Conservation (phyloP, 2,888 invertebrate species). For the Cartodere bifasciata region DNA sequence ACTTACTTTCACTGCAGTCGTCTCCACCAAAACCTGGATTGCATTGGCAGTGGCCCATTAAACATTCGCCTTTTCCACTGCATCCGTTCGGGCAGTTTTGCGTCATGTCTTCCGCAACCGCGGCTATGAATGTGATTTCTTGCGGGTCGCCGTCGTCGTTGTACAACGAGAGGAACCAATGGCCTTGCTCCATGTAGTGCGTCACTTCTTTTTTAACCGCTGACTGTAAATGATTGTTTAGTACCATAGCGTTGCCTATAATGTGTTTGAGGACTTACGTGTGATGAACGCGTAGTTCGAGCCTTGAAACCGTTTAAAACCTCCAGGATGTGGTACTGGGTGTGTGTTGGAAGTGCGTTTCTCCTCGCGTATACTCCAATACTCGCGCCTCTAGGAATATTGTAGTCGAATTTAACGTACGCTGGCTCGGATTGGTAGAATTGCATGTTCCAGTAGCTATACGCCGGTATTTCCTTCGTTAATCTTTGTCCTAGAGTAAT, state of each 20-base stretch:
- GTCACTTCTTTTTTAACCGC: conserved; percentile 85
- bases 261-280: too few species aligned
- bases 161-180: conserved; percentile 92
- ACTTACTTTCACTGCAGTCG: conserved; percentile 91
- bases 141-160: conserved; percentile 91
- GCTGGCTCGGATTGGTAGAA: conserved; percentile 90
- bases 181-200: conserved; percentile 90
- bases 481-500: conserved; percentile 77
- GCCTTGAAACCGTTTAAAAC: conserved; percentile 84
- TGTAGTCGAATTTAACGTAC: conserved; percentile 90
- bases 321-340: conserved; percentile 92
- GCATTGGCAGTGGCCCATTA: conserved; percentile 90
- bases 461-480: conserved; percentile 80
- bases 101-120: conserved; percentile 82
- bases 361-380: conserved; percentile 91
- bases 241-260: background rate
- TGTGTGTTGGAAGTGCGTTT: conserved; percentile 90
- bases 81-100: conserved; percentile 94
- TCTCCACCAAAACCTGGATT: conserved; percentile 93
- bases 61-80: conserved; percentile 92
- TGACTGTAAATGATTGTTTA: conserved; percentile 45
- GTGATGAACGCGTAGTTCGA: conserved; percentile 69
- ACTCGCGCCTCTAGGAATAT: conserved; percentile 80
- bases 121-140: conserved; percentile 73
- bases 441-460: conserved; percentile 96